phyloP scores from a whole-genome alignment of 2,888 invertebrate genomes.

The Polydrusus tereticollis region DNA sequence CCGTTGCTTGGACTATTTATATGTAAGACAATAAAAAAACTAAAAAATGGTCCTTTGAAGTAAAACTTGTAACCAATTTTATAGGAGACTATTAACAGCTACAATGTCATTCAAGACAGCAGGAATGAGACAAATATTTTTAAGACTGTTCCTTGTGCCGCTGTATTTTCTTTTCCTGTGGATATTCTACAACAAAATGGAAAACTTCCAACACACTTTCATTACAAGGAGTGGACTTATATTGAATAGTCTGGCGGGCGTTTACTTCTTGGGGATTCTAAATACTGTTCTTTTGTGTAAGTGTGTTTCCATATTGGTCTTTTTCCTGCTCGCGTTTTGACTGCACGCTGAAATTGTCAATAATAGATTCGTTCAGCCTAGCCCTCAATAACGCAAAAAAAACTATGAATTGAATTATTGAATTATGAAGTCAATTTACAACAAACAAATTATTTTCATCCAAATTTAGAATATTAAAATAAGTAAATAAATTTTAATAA shows the following conservation, averaged over 20 bases:
- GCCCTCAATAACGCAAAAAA: too few species aligned
- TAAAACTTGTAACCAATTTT: slow-evolving; percentile 59
- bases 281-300: slow-evolving; percentile 79
- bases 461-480: too few species aligned
- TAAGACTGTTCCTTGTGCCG: slow-evolving; percentile 81
- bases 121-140: slow-evolving; percentile 81
- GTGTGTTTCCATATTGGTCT: slow-evolving; percentile 55
- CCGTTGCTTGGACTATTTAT: slow-evolving; percentile 78
- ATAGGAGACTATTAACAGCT: slow-evolving; percentile 81
- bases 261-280: slow-evolving; percentile 78
- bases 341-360: too few species aligned
- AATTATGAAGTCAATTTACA: too few species aligned
- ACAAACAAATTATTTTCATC: too few species aligned
- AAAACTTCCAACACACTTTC: slow-evolving; percentile 78
- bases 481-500: too few species aligned
- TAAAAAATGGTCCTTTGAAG: too few species aligned
- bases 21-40: slow-evolving; percentile 67
- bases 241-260: slow-evolving; percentile 77
- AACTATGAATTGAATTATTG: too few species aligned
- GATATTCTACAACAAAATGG: slow-evolving; percentile 80
- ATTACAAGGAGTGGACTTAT: slow-evolving; percentile 79
- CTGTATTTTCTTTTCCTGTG: slow-evolving; percentile 83
- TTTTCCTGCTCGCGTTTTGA: too few species aligned
- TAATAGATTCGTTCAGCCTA: too few species aligned
- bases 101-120: slow-evolving; percentile 83